phyloP scores from a whole-genome alignment of 2,888 invertebrate species.

The Chromoteleia sp. region DNA sequence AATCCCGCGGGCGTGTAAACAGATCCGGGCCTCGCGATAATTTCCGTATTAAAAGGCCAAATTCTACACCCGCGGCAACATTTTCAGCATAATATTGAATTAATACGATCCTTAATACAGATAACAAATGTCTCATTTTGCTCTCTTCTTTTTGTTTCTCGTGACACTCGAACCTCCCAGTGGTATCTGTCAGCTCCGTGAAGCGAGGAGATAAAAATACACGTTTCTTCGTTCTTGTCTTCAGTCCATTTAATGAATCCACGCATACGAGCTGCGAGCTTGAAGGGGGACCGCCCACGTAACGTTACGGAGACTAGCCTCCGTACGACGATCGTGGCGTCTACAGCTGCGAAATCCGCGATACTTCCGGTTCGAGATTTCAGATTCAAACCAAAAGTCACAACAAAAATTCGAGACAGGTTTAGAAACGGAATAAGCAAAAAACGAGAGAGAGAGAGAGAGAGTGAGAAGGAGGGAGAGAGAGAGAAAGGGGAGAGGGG shows the following conservation, averaged over 20 bases:
- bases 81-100: constrained; percentile 59
- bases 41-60: constrained; percentile 31
- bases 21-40: constrained; percentile 29
- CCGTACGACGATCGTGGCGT: constrained; percentile 54
- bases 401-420: constrained; percentile 65
- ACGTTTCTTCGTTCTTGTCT: constrained; percentile 74
- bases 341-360: constrained; percentile 69
- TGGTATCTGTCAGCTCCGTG: constrained; percentile 66
- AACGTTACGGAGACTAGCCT: constrained; percentile 71
- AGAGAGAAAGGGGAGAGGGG: constrained; percentile 52
- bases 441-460: constrained; percentile 48
- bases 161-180: constrained; percentile 67
- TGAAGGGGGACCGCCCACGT: constrained; percentile 78
- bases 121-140: constrained; percentile 70
- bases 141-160: constrained; percentile 60
- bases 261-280: constrained; percentile 60
- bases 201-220: constrained; percentile 80
- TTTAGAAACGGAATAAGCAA: constrained; percentile 57
- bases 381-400: constrained; percentile 66
- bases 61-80: constrained; percentile 46
- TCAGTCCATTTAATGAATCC: constrained; percentile 78
- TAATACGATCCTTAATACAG: constrained; percentile 65
- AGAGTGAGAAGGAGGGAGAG: constrained; percentile 40
- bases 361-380: constrained; percentile 68
- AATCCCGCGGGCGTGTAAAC: constrained; percentile 4